Base-by-base conservation (phyloP, 2,888 invertebrate genomes). In the Ophioninae sp. region DNA sequence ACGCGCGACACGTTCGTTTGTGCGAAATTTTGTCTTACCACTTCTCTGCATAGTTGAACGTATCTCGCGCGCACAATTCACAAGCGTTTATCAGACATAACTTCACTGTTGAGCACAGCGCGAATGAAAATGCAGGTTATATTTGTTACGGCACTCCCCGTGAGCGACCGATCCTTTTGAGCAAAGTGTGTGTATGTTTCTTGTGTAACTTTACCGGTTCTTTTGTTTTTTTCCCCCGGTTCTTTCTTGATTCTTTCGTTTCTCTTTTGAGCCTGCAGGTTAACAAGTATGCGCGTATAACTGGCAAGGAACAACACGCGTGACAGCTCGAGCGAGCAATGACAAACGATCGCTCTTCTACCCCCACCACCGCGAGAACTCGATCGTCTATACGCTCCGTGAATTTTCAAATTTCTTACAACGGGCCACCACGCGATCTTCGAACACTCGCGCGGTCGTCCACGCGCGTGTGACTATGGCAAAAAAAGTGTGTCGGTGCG, bases 11-110 rank as follows among this genome's bases (percentile, higher is more conserved):
- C 5, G 30, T 17, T 7, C 1, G 7, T 56, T 56, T 44, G 10
- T 20, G 21, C 13, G 17, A 30, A 13, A 17, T 67, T 39, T 67
- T 50, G 6, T 81, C 90, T 88, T 86, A 90, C 90, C 90, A 87
- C 88, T 90, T 88, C 89, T 87, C 87, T 90, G 90, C 90, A 90
- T 90, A 80, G 83, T 89, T 85, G 80, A 75, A 39, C 73, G 77
- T 57, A 70, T 68, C 69, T 50, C 57, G 41, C 39, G 6, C 17
- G 64, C 57, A 70, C 77, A 65, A 79, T 77, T 86, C 79, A 83
- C 79, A 68, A 79, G 76, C 79, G 70, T 83, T 81, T 81, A 70
- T 85, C 70, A 78, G 79, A 79, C 83, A 84, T 85, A 81, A 83
- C 81, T 81, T 59, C 65, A 76, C 83, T 21, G 20, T 30, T 56